A percentile compares a stretch with the other conserved stretches of the same genome.
Conservation (phyloP, 2,113 vertebrate genomes). For the Phalacrocorax aristotelis region DNA sequence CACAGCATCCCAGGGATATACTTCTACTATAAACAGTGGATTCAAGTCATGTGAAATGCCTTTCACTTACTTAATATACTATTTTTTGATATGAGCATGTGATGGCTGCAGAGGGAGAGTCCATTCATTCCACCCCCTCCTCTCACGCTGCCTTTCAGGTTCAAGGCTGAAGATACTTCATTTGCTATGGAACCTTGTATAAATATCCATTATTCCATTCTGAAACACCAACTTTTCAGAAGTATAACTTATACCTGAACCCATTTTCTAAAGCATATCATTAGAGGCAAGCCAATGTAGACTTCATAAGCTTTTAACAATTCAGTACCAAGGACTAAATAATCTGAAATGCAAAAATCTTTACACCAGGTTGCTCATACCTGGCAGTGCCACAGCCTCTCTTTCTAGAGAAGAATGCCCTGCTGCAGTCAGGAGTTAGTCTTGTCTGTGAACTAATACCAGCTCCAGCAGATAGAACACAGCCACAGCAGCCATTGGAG, state of each 20-base stretch:
- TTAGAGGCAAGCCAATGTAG: neutral
- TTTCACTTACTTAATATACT: slow-evolving; percentile 1
- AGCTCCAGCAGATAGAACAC: neutral
- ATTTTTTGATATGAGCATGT: neutral
- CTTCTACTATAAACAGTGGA: neutral
- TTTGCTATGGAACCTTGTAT: neutral
- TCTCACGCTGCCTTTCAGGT: neutral
- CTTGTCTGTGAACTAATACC: neutral
- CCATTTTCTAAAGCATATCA: neutral
- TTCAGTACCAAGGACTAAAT: neutral
- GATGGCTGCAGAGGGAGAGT: neutral
- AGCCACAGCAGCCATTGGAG: neutral
- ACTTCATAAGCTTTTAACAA: neutral
- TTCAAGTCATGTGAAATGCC: slow-evolving; percentile 19
- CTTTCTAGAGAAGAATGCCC: neutral
- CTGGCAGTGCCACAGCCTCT: neutral
- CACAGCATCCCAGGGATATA: neutral
- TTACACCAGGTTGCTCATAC: neutral
- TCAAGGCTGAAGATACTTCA: neutral
- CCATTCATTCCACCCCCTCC: neutral
- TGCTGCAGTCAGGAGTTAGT: neutral
- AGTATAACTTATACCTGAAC: neutral
- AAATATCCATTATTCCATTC: neutral
- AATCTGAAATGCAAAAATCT: neutral
- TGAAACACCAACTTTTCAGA: neutral